A percentile compares a stretch with the other conserved stretches of the same genome.
Evolutionary conservation across 2,113 vertebrate genomes (phyloP).

Genomic region (Bungarus multicinctus): DNA sequence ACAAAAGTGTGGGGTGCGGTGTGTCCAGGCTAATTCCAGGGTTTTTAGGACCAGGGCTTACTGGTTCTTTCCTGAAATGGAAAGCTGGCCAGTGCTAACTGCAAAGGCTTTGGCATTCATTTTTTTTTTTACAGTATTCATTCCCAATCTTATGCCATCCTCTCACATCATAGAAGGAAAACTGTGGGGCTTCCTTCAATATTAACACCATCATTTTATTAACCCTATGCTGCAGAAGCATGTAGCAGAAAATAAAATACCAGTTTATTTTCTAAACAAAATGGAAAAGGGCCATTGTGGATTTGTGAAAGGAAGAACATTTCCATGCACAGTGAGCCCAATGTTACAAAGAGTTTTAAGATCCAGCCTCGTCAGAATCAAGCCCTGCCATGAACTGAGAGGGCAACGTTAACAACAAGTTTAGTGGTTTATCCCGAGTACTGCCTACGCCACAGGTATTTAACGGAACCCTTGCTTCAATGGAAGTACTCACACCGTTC

Average conservation of each 20-base stretch:
- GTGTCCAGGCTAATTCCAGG: conserved; percentile 31
- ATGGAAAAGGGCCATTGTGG: background rate
- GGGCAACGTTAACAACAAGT: background rate
- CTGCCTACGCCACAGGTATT: background rate
- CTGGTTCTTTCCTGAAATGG: conserved; percentile 13
- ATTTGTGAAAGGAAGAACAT: background rate
- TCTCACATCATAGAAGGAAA: background rate
- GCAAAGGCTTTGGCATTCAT: conserved; percentile 23
- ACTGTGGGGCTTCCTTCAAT: background rate
- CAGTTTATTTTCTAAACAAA: conserved; percentile 27
- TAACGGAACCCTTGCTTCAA: background rate
- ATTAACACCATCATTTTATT: conserved; percentile 15
- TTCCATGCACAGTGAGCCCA: background rate
- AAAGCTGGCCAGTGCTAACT: conserved; percentile 14
- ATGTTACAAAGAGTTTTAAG: background rate
- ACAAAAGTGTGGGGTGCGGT: conserved; percentile 16
- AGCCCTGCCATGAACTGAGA: background rate
- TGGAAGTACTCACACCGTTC: background rate
- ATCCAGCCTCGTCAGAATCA: background rate
- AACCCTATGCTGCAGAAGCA: conserved; percentile 11
- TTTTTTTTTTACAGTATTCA: conserved; percentile 22
- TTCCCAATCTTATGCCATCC: background rate
- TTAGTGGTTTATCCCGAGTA: background rate
- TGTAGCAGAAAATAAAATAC: conserved; percentile 24
- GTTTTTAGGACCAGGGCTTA: conserved; percentile 24